Evolutionary conservation across 2,888 invertebrate species (phyloP).

Genomic region (Drosophila maculinotata): DNA sequence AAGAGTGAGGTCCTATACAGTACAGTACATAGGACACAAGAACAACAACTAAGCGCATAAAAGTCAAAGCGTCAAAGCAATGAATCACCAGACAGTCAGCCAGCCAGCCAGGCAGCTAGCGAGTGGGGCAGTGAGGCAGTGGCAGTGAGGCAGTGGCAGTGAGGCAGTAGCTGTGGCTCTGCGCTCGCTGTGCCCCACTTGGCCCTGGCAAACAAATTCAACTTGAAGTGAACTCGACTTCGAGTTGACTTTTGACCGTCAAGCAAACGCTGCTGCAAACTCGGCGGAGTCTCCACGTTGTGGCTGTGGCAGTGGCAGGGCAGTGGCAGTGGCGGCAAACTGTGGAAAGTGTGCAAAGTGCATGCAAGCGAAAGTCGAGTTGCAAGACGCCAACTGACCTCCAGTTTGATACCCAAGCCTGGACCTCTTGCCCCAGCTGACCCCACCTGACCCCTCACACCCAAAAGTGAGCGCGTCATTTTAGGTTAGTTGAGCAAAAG

Average conservation of each 20-base stretch:
- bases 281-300: slow-evolving; percentile 47
- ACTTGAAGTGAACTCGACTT: slow-evolving; percentile 80
- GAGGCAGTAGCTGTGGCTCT: slow-evolving; percentile 4
- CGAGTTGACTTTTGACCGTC: slow-evolving; percentile 81
- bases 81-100: slow-evolving; percentile 67
- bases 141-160: slow-evolving; percentile 2
- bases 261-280: slow-evolving; percentile 64
- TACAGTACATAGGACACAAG: slow-evolving; percentile 3
- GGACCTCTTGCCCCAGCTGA: slow-evolving; percentile 13
- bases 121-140: slow-evolving; percentile 12
- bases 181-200: slow-evolving; percentile 49
- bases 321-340: slow-evolving; percentile 21
- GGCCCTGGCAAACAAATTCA: slow-evolving; percentile 78
- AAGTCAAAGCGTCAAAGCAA: slow-evolving; percentile 81
- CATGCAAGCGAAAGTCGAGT: slow-evolving; percentile 80
- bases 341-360: slow-evolving; percentile 71
- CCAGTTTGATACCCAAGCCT: slow-evolving; percentile 51
- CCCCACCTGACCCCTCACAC: not conserved
- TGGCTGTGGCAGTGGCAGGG: slow-evolving; percentile 38
- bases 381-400: slow-evolving; percentile 76
- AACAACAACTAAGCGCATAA: slow-evolving; percentile 62
- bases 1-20: not conserved
- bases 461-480: slow-evolving; percentile 35
- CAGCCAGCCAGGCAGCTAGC: slow-evolving; percentile 21
- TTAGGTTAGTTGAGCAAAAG: slow-evolving; percentile 69